A percentile compares a stretch with the other conserved stretches of the same genome.
phyloP scores from a whole-genome alignment of 1,140 invertebrate genomes.

The Drosophila teissieri region DNA sequence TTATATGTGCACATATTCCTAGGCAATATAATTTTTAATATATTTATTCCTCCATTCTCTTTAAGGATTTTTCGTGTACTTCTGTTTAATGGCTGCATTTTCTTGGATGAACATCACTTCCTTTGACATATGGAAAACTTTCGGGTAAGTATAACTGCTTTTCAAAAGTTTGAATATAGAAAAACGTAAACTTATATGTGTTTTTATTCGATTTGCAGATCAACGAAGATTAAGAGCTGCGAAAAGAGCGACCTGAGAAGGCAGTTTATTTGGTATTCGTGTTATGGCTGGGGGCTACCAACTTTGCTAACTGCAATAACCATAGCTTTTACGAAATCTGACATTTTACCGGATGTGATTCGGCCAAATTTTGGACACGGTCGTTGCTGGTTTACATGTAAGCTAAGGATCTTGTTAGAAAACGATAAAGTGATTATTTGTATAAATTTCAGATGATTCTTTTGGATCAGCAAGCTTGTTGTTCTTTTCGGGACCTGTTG shows the following conservation, averaged over 20 bases:
- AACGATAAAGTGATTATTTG: neutral
- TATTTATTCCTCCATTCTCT: constrained; percentile 38
- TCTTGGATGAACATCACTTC: constrained; percentile 96
- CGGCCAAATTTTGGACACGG: constrained; percentile 86
- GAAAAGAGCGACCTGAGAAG: constrained; percentile 78
- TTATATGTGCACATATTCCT: too few species aligned
- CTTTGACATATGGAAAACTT: constrained; percentile 94
- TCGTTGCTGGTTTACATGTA: constrained; percentile 87
- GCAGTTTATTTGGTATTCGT: constrained; percentile 86
- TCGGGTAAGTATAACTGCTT: constrained; percentile 87
- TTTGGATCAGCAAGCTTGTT: constrained; percentile 85
- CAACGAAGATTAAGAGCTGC: constrained; percentile 51
- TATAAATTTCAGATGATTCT: constrained; percentile 62
- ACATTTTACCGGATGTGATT: constrained; percentile 79
- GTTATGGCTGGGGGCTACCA: constrained; percentile 87
- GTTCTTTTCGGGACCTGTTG: constrained; percentile 88
- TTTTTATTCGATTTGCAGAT: constrained; percentile 24
- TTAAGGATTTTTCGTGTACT: constrained; percentile 92
- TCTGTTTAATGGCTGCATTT: constrained; percentile 93
- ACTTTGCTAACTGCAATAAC: constrained; percentile 85
- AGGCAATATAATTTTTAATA: neutral
- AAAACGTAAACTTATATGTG: too few species aligned
- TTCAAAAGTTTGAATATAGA: neutral
- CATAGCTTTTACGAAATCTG: constrained; percentile 85
- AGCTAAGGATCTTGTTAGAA: constrained; percentile 4